Evolutionary conservation across 1,140 invertebrate species (phyloP).

Genomic region (Holotrichia oblita): DNA sequence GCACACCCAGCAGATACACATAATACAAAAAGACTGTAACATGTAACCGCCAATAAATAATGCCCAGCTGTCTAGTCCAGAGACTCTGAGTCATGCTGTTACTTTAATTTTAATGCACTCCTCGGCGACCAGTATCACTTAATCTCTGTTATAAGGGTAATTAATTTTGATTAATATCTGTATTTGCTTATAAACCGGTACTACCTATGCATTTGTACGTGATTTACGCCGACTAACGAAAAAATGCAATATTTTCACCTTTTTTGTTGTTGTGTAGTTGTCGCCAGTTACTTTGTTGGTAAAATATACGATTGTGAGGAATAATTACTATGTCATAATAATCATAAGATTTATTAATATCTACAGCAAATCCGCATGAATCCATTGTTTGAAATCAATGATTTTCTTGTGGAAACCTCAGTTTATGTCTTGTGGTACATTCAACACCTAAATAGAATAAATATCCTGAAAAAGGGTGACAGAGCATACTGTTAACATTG

Average conservation of each 20-base stretch:
- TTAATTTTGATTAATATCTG: slow-evolving; percentile 41
- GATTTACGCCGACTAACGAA: slow-evolving; percentile 21
- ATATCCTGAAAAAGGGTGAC: too few species aligned
- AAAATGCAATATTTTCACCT: neutral
- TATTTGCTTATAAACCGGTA: slow-evolving; percentile 33
- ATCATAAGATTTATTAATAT: too few species aligned
- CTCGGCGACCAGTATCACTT: slow-evolving; percentile 32
- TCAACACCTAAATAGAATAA: too few species aligned
- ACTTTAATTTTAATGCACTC: slow-evolving; percentile 41
- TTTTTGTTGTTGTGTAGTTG: neutral
- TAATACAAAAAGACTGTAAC: slow-evolving; percentile 29
- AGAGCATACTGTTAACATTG: too few species aligned
- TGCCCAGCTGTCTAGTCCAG: slow-evolving; percentile 39
- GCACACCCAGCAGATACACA: neutral
- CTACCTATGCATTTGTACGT: neutral
- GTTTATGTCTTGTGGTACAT: too few species aligned
- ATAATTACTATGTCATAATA: too few species aligned
- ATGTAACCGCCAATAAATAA: slow-evolving; percentile 39
- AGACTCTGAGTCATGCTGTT: slow-evolving; percentile 39
- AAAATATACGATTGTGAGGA: too few species aligned
- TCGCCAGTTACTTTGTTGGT: too few species aligned
- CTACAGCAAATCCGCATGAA: too few species aligned
- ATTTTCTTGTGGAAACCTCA: too few species aligned
- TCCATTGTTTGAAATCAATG: too few species aligned
- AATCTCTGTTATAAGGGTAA: slow-evolving; percentile 41